A percentile compares a stretch with the other conserved stretches of the same genome.
These are phyloP conservation scores for Halcyon senegalensis DNA, from an alignment of 2,113 vertebrate species.

Conservation along the genomic window DNA sequence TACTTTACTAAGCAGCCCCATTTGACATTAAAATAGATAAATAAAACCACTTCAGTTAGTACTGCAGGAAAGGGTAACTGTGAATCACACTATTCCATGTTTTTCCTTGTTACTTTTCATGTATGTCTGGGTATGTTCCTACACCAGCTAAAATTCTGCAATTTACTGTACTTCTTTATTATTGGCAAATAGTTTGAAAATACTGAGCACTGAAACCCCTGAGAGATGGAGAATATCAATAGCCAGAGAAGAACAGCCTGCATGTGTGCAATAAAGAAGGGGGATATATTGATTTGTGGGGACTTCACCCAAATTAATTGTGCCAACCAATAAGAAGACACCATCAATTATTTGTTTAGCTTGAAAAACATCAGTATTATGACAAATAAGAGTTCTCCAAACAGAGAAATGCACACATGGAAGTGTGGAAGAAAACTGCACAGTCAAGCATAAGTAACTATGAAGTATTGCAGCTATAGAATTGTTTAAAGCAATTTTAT, in stretches of 20 bases:
- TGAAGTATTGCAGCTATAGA: not conserved
- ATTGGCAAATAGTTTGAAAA: constrained; percentile 44
- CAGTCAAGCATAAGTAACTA: not conserved
- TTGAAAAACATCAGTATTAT: not conserved
- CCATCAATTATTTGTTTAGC: constrained; percentile 17
- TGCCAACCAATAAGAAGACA: not conserved
- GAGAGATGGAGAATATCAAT: not conserved
- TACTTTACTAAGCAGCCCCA: not conserved
- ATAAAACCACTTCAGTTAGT: not conserved
- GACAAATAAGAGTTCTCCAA: not conserved
- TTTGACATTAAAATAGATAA: not conserved
- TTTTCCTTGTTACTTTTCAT: not conserved
- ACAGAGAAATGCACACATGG: not conserved
- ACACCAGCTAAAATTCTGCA: not conserved
- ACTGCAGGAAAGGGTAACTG: not conserved
- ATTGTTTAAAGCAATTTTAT: not conserved
- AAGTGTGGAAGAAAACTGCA: not conserved
- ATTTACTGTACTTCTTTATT: not conserved
- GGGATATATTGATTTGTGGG: not conserved
- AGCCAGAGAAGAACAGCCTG: not conserved
- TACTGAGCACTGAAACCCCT: not conserved
- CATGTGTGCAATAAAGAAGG: constrained; percentile 32
- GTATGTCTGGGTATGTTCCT: not conserved
- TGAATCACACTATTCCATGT: not conserved
- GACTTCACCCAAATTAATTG: constrained; percentile 15